These are phyloP conservation scores for Astur gentilis DNA, from an alignment of 2,113 vertebrate genomes.

Conservation along the genomic window DNA sequence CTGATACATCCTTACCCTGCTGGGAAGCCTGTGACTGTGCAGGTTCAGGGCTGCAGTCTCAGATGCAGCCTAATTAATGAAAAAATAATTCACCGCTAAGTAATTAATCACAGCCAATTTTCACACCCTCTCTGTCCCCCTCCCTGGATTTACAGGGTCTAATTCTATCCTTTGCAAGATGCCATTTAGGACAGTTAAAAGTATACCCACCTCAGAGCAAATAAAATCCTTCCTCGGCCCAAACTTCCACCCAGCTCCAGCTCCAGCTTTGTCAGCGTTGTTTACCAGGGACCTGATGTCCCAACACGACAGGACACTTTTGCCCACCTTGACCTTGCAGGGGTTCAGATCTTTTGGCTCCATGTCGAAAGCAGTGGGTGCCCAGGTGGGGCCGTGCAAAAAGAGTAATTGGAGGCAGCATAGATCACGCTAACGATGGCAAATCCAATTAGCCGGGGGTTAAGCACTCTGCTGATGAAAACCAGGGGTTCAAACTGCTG, in stretches of 20 bases:
- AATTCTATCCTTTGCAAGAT: not conserved
- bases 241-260: not conserved
- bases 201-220: not conserved
- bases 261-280: not conserved
- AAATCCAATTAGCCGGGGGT: conserved; percentile 55
- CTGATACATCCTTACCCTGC: fast-evolving
- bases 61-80: not conserved
- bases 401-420: not conserved
- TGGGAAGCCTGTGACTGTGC: not conserved
- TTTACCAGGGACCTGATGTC: not conserved
- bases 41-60: not conserved
- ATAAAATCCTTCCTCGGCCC: fast-evolving
- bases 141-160: not conserved
- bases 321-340: not conserved
- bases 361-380: fast-evolving
- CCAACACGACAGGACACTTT: fast-evolving
- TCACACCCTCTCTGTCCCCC: not conserved
- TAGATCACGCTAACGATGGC: not conserved
- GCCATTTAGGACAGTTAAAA: not conserved
- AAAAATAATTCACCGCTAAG: not conserved
- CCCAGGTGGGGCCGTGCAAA: not conserved
- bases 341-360: not conserved
- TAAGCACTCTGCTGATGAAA: conserved; percentile 40
- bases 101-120: not conserved
- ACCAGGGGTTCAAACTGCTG: not conserved